Evolutionary conservation across 2,113 vertebrate genomes (phyloP), one percentile per base, ranked within the genome.

Genomic region (Benitochromis conjunctus): DNA sequence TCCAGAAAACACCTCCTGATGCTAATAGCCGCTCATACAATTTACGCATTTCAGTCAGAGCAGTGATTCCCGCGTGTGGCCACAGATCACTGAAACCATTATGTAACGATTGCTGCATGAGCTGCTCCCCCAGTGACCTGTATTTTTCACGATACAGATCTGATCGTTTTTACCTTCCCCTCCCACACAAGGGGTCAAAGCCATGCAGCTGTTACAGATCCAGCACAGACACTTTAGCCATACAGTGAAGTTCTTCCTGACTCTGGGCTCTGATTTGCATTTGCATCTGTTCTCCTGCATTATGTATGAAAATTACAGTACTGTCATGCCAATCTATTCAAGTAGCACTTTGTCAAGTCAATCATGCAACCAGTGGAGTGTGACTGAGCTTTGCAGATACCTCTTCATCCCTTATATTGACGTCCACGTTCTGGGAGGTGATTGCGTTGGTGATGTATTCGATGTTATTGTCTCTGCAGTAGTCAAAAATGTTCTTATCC

Each of bases 381-480:
- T 56, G 31, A 41, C 21, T 53, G 26, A 6, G 34, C 43, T 34
- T 7, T 36, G 48, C n/a, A 8, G 55, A 51, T 97, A 99, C 98
- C 97, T 99, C 98, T 93, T 99, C 98, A 80, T 99, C 98, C 94
- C 97, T 97, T 82, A 94, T 79, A 83, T 99, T 98, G 94, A 99
- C 97, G 56, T 99, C 98, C 95, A 97, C 96, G 48, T 94, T 97
- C 95, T 97, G 96, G 38, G 96, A 96, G 90, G 87, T 95, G 96
- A 99, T 97, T 94, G 98, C 98, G 92, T 96, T 96, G 91, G 95
- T 97, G 95, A 99, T 92, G 69, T 96, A 95, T 66, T 98, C 96
- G 77, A 99, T 97, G 96, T 99, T 98, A 95, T 99, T 99, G 96
- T 99, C 98, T 96, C 98, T 97, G 96, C 99, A 99, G 96, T 98